These are phyloP conservation scores for Peromyscus aztecus DNA, from an alignment of 2,797 vertebrate species.

Conservation along the genomic window DNA sequence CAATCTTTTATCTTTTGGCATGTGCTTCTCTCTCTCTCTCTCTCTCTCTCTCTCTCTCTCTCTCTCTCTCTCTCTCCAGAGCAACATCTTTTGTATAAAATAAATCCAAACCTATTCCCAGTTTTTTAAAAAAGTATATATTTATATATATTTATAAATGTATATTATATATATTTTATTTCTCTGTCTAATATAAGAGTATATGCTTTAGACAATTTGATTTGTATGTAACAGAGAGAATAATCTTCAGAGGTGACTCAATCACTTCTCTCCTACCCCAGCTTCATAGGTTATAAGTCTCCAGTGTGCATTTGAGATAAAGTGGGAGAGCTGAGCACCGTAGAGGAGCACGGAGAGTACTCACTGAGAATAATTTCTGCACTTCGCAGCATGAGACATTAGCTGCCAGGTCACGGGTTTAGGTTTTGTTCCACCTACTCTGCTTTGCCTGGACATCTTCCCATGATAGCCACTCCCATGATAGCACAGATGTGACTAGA, in stretches of 20 bases:
- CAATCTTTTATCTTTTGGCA: constrained; percentile 78
- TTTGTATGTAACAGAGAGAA: constrained; percentile 66
- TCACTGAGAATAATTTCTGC: constrained; percentile 23
- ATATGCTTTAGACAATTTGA: constrained; percentile 58
- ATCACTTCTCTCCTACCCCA: constrained; percentile 17
- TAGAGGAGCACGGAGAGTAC: not conserved
- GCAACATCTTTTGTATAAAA: constrained; percentile 62
- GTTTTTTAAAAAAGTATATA: not conserved
- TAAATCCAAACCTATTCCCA: constrained; percentile 66
- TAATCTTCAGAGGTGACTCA: constrained; percentile 46
- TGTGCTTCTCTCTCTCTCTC: not conserved
- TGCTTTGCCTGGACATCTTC: constrained; percentile 45
- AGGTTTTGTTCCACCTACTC: not conserved
- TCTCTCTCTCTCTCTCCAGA: not conserved
- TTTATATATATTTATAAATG: not conserved
- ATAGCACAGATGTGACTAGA: not conserved
- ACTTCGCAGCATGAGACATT: constrained; percentile 28
- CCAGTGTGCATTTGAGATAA: constrained; percentile 55
- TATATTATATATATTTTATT: not conserved
- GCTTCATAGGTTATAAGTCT: constrained; percentile 47
- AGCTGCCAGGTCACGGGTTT: not conserved
- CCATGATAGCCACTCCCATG: not conserved
- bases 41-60: not conserved
- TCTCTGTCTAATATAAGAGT: not conserved
- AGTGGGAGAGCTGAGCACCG: not conserved